phyloP scores from a whole-genome alignment of 2,113 vertebrate genomes.

The Prunella himalayana region DNA sequence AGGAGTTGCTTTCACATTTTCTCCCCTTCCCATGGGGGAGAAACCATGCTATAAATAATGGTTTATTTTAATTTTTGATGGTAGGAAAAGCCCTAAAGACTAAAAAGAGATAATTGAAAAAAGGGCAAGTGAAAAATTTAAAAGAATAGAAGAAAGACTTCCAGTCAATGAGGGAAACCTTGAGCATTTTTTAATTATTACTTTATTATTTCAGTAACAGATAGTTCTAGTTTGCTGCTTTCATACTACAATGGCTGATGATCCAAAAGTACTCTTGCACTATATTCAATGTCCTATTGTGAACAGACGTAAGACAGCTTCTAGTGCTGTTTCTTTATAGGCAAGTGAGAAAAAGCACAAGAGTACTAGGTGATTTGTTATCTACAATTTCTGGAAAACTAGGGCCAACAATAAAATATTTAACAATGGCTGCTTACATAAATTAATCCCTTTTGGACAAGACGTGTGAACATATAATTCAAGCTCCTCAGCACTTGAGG shows the following conservation, averaged over 20 bases:
- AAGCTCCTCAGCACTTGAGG: background rate
- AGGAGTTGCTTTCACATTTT: background rate
- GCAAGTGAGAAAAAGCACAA: background rate
- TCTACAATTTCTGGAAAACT: background rate
- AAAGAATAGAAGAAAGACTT: background rate
- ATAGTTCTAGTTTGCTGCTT: background rate
- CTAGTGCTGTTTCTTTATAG: background rate
- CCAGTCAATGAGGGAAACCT: background rate
- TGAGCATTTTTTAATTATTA: background rate
- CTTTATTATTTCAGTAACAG: background rate
- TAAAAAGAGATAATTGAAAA: background rate
- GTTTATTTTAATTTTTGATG: constrained; percentile 3
- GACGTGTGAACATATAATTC: background rate
- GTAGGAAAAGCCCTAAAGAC: background rate
- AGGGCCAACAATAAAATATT: background rate
- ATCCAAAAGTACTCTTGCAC: background rate
- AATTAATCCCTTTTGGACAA: background rate
- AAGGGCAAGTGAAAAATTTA: background rate
- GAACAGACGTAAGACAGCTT: background rate
- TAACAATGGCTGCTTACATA: background rate
- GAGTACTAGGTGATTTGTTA: background rate
- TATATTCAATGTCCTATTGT: background rate
- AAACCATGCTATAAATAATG: background rate
- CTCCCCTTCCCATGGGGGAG: accelerated
- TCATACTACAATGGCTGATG: background rate